A percentile compares a stretch with the other conserved stretches of the same genome.
phyloP scores from a whole-genome alignment of 2,888 invertebrate species.

The Eumerus sabulonum region DNA sequence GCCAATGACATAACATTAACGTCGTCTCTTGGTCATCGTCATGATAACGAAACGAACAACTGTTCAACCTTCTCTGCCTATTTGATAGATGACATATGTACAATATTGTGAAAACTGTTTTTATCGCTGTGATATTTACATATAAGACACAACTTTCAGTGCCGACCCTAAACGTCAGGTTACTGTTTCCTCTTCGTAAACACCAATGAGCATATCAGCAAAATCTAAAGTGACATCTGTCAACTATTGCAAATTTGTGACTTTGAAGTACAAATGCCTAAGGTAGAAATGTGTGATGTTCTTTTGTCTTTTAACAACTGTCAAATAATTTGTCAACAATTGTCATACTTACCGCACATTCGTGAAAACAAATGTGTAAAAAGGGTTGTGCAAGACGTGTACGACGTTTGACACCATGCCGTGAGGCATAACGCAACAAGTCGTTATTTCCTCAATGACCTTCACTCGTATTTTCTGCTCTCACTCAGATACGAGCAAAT shows the following conservation, averaged over 20 bases:
- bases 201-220: too few relatives aligned
- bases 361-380: background rate
- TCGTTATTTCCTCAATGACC: constrained; percentile 51
- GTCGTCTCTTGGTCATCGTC: constrained; percentile 7
- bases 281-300: constrained; percentile 1
- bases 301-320: constrained; percentile 17
- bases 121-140: too few relatives aligned
- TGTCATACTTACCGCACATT: constrained; percentile 27
- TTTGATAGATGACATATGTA: background rate
- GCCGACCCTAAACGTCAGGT: background rate
- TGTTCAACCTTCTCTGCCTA: constrained; percentile 23
- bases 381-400: constrained; percentile 48
- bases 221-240: too few relatives aligned
- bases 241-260: too few relatives aligned
- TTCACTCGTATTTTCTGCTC: constrained; percentile 29
- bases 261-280: background rate
- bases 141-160: too few relatives aligned
- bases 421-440: constrained; percentile 23
- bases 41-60: background rate
- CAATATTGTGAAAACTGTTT: too few relatives aligned
- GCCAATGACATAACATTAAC: constrained; percentile 40
- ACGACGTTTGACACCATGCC: constrained; percentile 38
- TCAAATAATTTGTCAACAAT: constrained; percentile 37
- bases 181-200: too few relatives aligned
- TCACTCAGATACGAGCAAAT: constrained; percentile 8